Evolutionary conservation across 1,140 invertebrate species (phyloP), one percentile per base, ranked within the genome.

Genomic region (Monochamus saltuarius): DNA sequence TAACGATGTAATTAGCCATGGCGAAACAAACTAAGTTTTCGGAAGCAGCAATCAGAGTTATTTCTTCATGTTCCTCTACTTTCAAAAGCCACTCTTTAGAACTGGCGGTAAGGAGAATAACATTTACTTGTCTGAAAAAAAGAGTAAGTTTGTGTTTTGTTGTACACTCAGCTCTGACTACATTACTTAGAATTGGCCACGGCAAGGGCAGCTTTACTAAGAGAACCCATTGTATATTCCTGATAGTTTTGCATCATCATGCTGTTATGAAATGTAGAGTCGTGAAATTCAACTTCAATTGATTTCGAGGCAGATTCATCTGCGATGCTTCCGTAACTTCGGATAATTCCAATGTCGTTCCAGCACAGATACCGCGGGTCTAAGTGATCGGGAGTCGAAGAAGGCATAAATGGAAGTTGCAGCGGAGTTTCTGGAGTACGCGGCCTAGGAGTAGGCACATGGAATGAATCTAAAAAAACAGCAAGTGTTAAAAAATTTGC

Each of bases 281-380:
- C 93, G 70, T 98, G 94, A 79, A 98, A 99, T 73, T 97, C 94
- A 8, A 98, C 89, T 76, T 97, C 94, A 58, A 99, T 95, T 14
- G 86, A 89, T 35, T 87, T 87, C 13, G 90, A 86, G 1, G 75
- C 77, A 22, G 56, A 56, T 53, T 83, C 82, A 37, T 80, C 80
- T 3, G 54, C 22, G 42, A 55, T 88, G 8, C 81, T 81, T 1
- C 82, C 83, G 68, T 90, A 91, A 69, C 86, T 86, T 14, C 86
- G 84, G 0, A 94, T 87, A 60, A 94, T 87, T 40, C 91, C 93
- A 9, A 92, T 81, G 61, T 89, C 86, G 71, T 96, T 95, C 90
- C 91, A 97, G n/a, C 89, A 84, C 84, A 87, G 79, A 70, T 86
- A 87, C 19, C 84, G 79, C 19, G 62, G 71, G 69, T 92, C 83